Evolutionary conservation across 2,888 invertebrate genomes (phyloP), one percentile per base, ranked within the genome.

Genomic region (Barypeithes pellucidus): DNA sequence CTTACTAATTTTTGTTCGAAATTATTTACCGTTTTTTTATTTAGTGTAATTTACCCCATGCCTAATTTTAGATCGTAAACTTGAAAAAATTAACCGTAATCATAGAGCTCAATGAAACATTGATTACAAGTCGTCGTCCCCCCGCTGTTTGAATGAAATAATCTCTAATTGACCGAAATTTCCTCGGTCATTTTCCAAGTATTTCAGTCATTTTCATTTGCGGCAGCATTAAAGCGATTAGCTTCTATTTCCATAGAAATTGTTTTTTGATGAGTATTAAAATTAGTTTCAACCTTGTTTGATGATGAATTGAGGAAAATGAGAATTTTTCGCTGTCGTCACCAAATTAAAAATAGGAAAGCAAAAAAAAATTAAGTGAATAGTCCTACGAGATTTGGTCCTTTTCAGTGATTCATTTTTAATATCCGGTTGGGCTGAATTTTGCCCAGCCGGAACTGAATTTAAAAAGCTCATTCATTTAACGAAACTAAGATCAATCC

Each of bases 131-230:
- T 20, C 1, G 47, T n/a, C 43, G 4, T 9, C 24, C 4, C 22
- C 50, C 24, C 22, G n/a, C 50, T 52, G 50, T 24, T 24, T 8
- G 5, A 24, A n/a, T 24, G 50, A 24, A 52, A 9, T 5, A 18
- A n/a, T n/a, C 24, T 11, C 20, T 47, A 47, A 47, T 47, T 47
- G 47, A 20, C 11, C 9, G 20, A 20, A 52, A 24, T 52, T 22
- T 52, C 7, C 50, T 52, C n/a, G n/a, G 47, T 47, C 3, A 24
- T 52, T 12, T 47, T 24, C 50, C 24, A n/a, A 24, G 22, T 12
- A 50, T 50, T 50, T 22, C 2, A 50, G 24, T 24, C n/a, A n/a
- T 24, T 52, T 52, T 52, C 50, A 52, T 52, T 52, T 52, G 5
- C 12, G 24, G 20, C 8, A 18, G 3, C n/a, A 52, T 52, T 52